Percentiles rank a stretch among this genome's conserved stretches.
phyloP scores from a whole-genome alignment of 2,113 vertebrate genomes.

The Pygoscelis antarcticus region DNA sequence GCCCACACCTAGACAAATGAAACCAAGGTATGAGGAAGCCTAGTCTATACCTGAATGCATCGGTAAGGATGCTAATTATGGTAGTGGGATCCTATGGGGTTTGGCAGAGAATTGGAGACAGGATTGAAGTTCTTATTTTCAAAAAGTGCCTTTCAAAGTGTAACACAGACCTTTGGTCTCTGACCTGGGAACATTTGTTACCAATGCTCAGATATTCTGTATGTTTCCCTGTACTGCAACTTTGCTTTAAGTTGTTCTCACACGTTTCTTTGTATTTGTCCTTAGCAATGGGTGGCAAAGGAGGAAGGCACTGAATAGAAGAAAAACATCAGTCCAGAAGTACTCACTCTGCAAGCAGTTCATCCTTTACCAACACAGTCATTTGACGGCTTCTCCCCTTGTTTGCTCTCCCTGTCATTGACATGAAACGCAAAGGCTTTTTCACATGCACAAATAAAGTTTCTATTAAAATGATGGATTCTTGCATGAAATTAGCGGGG shows the following conservation, averaged over 20 bases:
- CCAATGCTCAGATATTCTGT: neutral
- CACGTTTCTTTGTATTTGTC: neutral
- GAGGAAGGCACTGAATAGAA: neutral
- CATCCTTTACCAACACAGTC: neutral
- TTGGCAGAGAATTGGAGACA: neutral
- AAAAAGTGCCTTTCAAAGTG: neutral
- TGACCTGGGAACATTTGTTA: neutral
- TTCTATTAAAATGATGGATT: neutral
- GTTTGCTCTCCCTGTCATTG: neutral
- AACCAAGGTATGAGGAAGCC: neutral
- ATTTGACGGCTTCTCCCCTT: neutral
- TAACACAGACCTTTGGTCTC: neutral
- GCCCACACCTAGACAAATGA: neutral
- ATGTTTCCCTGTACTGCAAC: neutral
- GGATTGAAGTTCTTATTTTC: neutral
- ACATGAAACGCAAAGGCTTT: neutral
- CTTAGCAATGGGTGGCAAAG: slow-evolving; percentile 54
- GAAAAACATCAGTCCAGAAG: neutral
- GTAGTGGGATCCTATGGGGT: neutral
- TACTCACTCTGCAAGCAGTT: neutral
- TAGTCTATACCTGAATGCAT: neutral
- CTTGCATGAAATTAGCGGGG: neutral
- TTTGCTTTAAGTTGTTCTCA: neutral
- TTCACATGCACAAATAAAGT: neutral
- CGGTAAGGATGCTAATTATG: neutral